Percentiles rank a stretch among this genome's conserved stretches.
Conservation (phyloP, 92 coral and sea anemone genomes). For the Porites evermanni region DNA sequence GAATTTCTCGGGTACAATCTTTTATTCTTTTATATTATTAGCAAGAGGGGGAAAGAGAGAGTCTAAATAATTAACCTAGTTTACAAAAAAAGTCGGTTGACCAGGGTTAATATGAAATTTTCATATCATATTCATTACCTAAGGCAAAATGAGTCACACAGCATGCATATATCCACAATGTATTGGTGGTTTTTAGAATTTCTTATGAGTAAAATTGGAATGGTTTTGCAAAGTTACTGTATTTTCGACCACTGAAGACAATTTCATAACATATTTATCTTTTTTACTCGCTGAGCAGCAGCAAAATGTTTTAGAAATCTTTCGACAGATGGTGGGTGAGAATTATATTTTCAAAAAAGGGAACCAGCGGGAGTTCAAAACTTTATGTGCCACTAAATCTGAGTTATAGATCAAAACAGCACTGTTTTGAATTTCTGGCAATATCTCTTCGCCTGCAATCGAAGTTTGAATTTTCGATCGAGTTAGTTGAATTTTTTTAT, state of each 20-base stretch:
- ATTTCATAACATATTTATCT: slow-evolving; percentile 14
- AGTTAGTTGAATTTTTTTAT: not conserved
- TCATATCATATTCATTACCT: not conserved
- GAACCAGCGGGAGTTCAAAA: slow-evolving; percentile 24
- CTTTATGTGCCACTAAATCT: slow-evolving; percentile 12
- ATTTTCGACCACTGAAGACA: not conserved
- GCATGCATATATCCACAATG: not conserved
- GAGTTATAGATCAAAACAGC: slow-evolving; percentile 7
- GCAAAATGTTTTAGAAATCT: not conserved
- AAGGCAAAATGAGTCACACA: not conserved
- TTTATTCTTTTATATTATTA: not conserved
- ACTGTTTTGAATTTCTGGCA: slow-evolving; percentile 23
- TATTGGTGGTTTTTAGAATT: not conserved
- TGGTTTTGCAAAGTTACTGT: not conserved
- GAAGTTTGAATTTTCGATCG: not conserved
- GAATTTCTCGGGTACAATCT: not conserved
- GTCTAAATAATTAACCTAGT: not conserved
- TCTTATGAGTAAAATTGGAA: not conserved
- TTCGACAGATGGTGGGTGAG: not conserved
- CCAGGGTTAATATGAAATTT: not conserved
- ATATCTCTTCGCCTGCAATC: not conserved
- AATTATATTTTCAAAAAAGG: slow-evolving; percentile 4
- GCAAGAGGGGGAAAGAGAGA: not conserved
- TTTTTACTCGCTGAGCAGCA: not conserved
- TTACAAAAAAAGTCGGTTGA: not conserved